phyloP scores from a whole-genome alignment of 2,113 vertebrate species.

The Macquaria ambigua region DNA sequence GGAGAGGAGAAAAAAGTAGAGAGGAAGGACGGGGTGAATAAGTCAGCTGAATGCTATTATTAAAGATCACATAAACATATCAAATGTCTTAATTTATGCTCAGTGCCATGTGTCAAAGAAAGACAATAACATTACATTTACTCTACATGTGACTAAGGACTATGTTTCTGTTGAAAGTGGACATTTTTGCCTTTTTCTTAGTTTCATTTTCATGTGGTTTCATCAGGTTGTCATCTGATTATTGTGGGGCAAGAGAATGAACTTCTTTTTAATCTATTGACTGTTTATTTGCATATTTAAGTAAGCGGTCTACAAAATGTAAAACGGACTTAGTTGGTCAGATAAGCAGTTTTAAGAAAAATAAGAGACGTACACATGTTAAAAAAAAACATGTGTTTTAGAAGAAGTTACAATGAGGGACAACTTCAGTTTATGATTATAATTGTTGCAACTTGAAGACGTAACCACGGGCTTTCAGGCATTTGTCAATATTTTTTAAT shows the following conservation, averaged over 20 bases:
- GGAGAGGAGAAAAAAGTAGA: background rate
- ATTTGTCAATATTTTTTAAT: background rate
- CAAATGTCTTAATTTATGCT: background rate
- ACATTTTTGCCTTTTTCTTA: background rate
- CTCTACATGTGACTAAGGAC: background rate
- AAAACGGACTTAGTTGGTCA: background rate
- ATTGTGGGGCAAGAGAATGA: background rate
- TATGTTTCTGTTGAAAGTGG: background rate
- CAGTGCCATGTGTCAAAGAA: background rate
- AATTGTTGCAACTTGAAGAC: background rate
- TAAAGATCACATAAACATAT: background rate
- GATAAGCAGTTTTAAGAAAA: background rate
- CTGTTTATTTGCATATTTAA: background rate
- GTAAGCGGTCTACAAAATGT: background rate
- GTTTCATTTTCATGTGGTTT: conserved; percentile 17
- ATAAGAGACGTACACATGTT: background rate
- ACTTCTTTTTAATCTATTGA: background rate
- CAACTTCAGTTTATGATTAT: background rate
- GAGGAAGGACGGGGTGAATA: background rate
- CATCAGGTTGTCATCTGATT: background rate
- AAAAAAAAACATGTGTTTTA: background rate
- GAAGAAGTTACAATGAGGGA: background rate
- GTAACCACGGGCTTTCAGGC: background rate
- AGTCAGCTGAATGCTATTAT: background rate
- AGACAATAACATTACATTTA: background rate